Conservation (phyloP, 2,888 invertebrate genomes). For the Rhabditoides inermis region DNA sequence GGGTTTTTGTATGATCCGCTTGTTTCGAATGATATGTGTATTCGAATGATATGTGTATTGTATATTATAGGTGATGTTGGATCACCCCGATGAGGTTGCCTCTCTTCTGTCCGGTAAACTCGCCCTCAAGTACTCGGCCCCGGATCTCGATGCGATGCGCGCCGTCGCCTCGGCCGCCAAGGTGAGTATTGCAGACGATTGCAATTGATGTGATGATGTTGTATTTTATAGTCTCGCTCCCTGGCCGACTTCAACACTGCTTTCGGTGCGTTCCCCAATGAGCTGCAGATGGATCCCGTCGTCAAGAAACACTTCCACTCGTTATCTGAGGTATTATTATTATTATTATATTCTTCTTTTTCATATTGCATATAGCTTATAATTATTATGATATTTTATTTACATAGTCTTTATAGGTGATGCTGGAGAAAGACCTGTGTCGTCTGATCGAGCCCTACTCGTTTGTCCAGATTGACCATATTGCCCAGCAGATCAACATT, state of each 20-base stretch:
- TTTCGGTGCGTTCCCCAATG: constrained; percentile 53
- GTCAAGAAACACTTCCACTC: constrained; percentile 92
- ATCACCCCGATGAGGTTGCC: constrained; percentile 44
- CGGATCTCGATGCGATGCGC: constrained; percentile 92
- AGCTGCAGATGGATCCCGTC: constrained; percentile 61
- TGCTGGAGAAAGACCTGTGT: constrained; percentile 90
- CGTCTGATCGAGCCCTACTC: constrained; percentile 98
- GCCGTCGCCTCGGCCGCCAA: constrained; percentile 90
- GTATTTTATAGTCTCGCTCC: too few relatives aligned
- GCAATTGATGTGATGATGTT: too few relatives aligned
- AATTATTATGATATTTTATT: too few relatives aligned
- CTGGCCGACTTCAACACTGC: constrained; percentile 82
- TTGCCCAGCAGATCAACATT: constrained; percentile 37
- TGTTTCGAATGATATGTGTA: not conserved
- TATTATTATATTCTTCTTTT: not conserved
- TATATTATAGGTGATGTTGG: constrained; percentile 43
- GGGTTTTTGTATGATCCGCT: too few relatives aligned
- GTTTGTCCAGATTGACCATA: constrained; percentile 67
- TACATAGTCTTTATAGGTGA: too few relatives aligned
- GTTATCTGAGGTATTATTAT: constrained; percentile 70
- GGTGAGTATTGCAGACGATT: too few relatives aligned
- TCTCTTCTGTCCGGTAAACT: constrained; percentile 79
- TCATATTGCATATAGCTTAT: not conserved
- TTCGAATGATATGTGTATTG: not conserved
- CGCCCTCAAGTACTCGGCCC: constrained; percentile 79